Evolutionary conservation across 2,113 vertebrate species (phyloP).

Genomic region (Eolophus roseicapilla): DNA sequence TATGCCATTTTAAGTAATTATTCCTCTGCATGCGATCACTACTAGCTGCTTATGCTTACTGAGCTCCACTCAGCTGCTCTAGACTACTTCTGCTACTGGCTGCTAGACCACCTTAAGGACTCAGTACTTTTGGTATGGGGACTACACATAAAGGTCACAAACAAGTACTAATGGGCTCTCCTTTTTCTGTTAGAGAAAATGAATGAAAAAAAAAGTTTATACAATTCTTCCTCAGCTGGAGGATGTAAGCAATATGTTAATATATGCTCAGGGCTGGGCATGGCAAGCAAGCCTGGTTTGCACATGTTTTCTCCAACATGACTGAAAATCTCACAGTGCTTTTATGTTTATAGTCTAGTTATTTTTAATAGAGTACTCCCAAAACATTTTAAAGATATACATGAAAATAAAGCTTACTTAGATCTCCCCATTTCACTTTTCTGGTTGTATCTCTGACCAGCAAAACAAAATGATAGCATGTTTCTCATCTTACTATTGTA

Average conservation of each 20-base stretch:
- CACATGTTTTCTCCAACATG: not conserved
- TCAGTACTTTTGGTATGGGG: not conserved
- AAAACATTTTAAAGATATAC: not conserved
- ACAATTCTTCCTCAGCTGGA: not conserved
- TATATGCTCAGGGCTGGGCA: not conserved
- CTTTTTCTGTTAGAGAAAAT: not conserved
- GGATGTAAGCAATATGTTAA: not conserved
- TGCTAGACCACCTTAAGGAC: not conserved
- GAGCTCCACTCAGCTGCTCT: not conserved
- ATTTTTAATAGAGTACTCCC: not conserved
- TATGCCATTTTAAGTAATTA: not conserved
- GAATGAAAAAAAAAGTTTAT: not conserved
- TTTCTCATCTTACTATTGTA: not conserved
- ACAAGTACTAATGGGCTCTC: not conserved
- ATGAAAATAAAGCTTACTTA: not conserved
- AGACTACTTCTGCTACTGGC: not conserved
- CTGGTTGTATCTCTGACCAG: not conserved
- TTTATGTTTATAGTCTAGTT: not conserved
- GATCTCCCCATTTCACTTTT: not conserved
- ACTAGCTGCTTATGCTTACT: not conserved
- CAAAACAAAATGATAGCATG: not conserved
- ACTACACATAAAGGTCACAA: not conserved
- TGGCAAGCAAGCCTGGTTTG: not conserved
- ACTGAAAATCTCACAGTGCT: not conserved
- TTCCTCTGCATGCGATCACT: rapidly evolving